phyloP scores from a whole-genome alignment of 1,140 invertebrate genomes.

The Bombus impatiens region DNA sequence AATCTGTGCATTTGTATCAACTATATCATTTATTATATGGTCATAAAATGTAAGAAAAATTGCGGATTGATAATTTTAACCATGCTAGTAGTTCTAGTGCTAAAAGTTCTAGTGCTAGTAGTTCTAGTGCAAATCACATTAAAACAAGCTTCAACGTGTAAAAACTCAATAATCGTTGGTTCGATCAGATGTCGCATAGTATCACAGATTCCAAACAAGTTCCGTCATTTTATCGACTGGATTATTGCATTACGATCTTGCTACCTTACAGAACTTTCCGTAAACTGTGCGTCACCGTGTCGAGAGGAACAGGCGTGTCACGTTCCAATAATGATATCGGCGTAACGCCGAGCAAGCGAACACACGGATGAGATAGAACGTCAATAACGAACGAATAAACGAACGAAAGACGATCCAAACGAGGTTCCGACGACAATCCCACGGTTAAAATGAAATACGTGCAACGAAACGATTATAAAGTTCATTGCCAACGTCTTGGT shows the following conservation, averaged over 20 bases:
- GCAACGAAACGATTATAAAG: conserved; percentile 24
- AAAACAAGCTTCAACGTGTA: neutral
- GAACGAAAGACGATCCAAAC: neutral
- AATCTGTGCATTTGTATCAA: too few relatives aligned
- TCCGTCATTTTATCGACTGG: neutral
- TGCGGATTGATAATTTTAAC: too few relatives aligned
- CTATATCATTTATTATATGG: too few relatives aligned
- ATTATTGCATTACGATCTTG: neutral
- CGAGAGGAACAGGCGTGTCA: neutral
- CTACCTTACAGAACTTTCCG: neutral
- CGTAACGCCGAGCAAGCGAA: neutral
- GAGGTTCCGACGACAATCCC: too few relatives aligned
- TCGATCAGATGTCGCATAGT: neutral
- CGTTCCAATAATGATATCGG: conserved; percentile 17
- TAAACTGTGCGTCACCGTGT: neutral
- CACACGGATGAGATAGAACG: neutral
- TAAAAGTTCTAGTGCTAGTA: too few relatives aligned
- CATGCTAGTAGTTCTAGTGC: too few relatives aligned
- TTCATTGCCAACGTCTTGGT: neutral
- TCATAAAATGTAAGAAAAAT: too few relatives aligned
- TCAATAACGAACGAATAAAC: conserved; percentile 24
- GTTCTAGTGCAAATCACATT: neutral
- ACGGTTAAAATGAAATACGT: conserved; percentile 29
- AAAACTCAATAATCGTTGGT: neutral
- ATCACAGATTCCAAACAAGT: conserved; percentile 1